These are phyloP conservation scores for Acromyrmex echinatior DNA, from an alignment of 1,140 invertebrate genomes.

Conservation along the genomic window DNA sequence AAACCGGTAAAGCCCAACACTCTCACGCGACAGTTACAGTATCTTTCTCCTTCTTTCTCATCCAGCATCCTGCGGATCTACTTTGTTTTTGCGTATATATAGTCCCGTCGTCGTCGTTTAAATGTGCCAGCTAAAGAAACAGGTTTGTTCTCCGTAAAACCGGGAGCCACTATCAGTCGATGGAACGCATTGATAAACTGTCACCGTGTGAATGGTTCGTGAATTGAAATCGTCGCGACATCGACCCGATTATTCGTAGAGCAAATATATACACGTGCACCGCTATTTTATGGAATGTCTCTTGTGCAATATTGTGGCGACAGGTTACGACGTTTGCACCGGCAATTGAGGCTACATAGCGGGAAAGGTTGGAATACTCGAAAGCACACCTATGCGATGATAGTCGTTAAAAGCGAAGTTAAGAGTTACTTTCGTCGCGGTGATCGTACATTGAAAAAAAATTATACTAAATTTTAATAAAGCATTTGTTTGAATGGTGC, in stretches of 20 bases:
- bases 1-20: constrained; percentile 26
- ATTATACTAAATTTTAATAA: too few relatives aligned
- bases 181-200: constrained; percentile 23
- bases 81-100: constrained; percentile 23
- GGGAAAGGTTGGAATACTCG: neutral
- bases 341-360: neutral
- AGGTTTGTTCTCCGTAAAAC: constrained; percentile 63
- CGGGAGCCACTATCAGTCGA: constrained; percentile 12
- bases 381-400: neutral
- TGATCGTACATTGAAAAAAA: too few relatives aligned
- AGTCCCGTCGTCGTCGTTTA: constrained; percentile 15
- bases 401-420: neutral
- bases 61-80: constrained; percentile 12
- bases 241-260: constrained; percentile 35
- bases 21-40: constrained; percentile 8
- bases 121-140: constrained; percentile 35
- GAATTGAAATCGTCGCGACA: constrained; percentile 21
- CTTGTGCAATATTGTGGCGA: constrained; percentile 34
- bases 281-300: constrained; percentile 1
- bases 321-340: neutral
- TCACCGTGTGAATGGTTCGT: neutral
- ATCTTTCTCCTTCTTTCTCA: too few relatives aligned
- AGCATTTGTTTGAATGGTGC: too few relatives aligned
- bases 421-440: neutral
- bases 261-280: neutral